Percentiles rank a stretch among this genome's conserved stretches.
Evolutionary conservation across 2,797 vertebrate genomes (phyloP).

Genomic region (Emys orbicularis): DNA sequence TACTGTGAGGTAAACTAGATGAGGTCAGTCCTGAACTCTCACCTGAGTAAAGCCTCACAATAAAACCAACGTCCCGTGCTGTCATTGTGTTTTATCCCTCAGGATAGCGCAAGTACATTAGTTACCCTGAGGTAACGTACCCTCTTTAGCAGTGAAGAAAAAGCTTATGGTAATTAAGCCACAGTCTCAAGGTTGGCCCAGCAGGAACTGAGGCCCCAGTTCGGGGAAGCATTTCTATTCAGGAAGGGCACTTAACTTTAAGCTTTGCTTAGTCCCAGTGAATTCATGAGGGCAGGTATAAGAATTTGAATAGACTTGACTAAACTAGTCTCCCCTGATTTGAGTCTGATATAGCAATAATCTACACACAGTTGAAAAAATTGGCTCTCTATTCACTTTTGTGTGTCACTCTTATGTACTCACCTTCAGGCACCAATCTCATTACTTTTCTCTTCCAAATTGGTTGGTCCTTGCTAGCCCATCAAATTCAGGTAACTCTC

Average conservation of each 20-base stretch:
- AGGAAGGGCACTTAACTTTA: neutral
- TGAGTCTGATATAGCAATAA: neutral
- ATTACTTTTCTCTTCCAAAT: slow-evolving; percentile 64
- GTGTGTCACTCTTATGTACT: slow-evolving; percentile 51
- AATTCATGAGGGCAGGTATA: neutral
- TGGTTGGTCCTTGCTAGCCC: slow-evolving; percentile 34
- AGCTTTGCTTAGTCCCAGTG: fast-evolving
- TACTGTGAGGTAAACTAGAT: neutral
- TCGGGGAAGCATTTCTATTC: neutral
- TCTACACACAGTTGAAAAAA: neutral
- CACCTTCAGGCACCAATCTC: slow-evolving; percentile 58
- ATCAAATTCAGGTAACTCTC: slow-evolving; percentile 45
- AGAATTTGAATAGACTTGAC: neutral
- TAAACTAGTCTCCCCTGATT: neutral
- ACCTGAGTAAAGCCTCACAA: neutral
- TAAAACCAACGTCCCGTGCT: too few relatives aligned
- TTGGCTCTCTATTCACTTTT: slow-evolving; percentile 24
- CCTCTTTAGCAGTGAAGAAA: neutral
- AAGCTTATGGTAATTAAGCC: neutral
- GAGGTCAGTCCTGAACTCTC: neutral
- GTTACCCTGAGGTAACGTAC: neutral
- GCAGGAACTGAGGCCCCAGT: neutral
- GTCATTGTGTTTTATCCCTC: neutral
- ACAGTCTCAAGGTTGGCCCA: neutral
- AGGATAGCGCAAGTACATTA: neutral